These are phyloP conservation scores for Archivesica marissinica DNA, from an alignment of 1,140 invertebrate species.

Conservation along the genomic window DNA sequence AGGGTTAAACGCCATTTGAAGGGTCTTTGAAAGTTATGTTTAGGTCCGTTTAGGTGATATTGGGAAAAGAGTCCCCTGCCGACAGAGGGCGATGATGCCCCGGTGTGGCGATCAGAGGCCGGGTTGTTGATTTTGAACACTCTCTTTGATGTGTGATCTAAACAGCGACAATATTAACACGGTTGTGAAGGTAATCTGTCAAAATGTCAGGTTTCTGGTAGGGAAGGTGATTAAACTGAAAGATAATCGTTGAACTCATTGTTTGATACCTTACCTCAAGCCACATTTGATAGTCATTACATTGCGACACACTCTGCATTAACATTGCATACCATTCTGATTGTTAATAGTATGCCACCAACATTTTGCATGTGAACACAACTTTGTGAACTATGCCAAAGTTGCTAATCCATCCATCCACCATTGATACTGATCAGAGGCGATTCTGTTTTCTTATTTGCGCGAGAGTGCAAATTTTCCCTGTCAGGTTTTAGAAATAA, in stretches of 20 bases:
- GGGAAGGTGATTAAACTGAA: conserved; percentile 56
- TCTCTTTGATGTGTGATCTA: conserved; percentile 40
- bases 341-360: too few species aligned
- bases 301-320: not conserved
- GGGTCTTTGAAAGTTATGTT: conserved; percentile 45
- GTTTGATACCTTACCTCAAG: not conserved
- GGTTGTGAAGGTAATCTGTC: conserved; percentile 49
- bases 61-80: conserved; percentile 21
- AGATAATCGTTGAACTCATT: conserved; percentile 28
- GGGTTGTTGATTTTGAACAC: conserved; percentile 22
- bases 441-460: too few species aligned
- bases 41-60: conserved; percentile 34
- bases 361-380: too few species aligned
- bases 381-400: too few species aligned
- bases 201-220: conserved; percentile 42
- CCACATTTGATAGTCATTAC: conserved; percentile 1
- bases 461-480: too few species aligned
- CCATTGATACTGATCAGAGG: not conserved
- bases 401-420: not conserved
- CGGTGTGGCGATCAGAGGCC: conserved; percentile 8
- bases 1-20: conserved; percentile 36
- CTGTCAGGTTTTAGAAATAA: too few species aligned
- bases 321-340: conserved; percentile 29
- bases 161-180: conserved; percentile 42
- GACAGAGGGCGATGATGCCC: conserved; percentile 2